Evolutionary conservation across 2,113 vertebrate species (phyloP), one percentile per base, ranked within the genome.

Genomic region (Nothoprocta pentlandii): DNA sequence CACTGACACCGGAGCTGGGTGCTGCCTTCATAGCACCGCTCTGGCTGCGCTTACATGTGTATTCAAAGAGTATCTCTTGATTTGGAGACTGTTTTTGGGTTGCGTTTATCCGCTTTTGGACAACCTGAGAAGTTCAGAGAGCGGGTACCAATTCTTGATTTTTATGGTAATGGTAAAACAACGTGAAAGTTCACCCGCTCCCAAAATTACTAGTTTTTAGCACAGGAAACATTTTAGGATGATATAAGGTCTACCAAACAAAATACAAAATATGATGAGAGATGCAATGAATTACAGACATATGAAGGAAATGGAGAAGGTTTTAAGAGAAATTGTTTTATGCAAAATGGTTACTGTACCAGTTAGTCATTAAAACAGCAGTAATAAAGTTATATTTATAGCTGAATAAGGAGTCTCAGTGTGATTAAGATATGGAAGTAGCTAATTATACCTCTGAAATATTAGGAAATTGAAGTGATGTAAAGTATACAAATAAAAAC

Each of bases 361-460:
- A 88, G 67, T 94, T 96, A 90, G 61, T 97, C 88, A 94, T 95
- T 96, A 97, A 95, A 95, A 46, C 44, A 88, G 61, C 42, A 74
- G 92, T 92, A 95, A 92, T 96, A 96, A 96, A 95, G 94, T 92
- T 58, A 62, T 94, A 94, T 95, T 95, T 96, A 92, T 94, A 58
- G 91, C 89, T 85, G 89, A 95, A 93, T 95, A 95, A 93, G 89
- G 86, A 96, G 62, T 89, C 66, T 95, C 44, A 10, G 69, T 95
- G 94, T 95, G 93, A 95, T 96, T 97, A 95, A 97, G 92, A 74
- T 92, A 85, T 91, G 80, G 91, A 95, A 92, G 80, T 36, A 86
- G 70, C 82, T 95, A 96, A 96, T 92, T 94, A 89, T 79, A 94
- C 89, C 91, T 76, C 54, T 96, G 94, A 97, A 94, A 93, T 97